Conservation (phyloP, 2,797 vertebrate genomes). For the Bovichtus variegatus region DNA sequence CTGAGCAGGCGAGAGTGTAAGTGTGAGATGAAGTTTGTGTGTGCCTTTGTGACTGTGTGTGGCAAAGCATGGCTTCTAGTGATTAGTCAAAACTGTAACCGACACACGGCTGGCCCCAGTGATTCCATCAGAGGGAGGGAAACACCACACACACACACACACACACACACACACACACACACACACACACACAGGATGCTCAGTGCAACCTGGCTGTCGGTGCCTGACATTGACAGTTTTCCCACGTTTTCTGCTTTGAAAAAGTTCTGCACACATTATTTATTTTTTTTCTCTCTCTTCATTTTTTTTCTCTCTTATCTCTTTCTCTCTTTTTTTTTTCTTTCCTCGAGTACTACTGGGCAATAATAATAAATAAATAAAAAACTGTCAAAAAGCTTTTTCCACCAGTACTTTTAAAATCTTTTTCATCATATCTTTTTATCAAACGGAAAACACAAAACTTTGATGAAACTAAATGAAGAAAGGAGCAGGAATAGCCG, state of each 20-base stretch:
- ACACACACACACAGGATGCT: slow-evolving; percentile 30
- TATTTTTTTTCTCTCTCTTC: not conserved
- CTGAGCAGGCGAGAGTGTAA: slow-evolving; percentile 11
- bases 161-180: not conserved
- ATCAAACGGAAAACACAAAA: not conserved
- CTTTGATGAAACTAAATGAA: not conserved
- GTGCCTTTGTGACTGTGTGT: not conserved
- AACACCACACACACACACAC: slow-evolving; percentile 22
- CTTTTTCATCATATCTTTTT: not conserved
- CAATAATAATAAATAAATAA: too few species aligned
- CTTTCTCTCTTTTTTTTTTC: not conserved
- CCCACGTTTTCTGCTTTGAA: not conserved
- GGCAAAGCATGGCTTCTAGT: slow-evolving; percentile 44
- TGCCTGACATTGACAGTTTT: not conserved
- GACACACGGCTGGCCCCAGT: slow-evolving; percentile 62
- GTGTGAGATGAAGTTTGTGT: slow-evolving; percentile 17
- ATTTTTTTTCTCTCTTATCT: not conserved
- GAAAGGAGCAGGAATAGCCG: too few species aligned
- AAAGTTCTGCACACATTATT: not conserved
- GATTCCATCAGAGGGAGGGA: slow-evolving; percentile 78
- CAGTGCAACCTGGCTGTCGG: slow-evolving; percentile 22
- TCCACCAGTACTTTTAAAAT: not conserved
- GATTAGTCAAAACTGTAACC: slow-evolving; percentile 83
- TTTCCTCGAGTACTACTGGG: not conserved
- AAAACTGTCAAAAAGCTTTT: not conserved